phyloP scores from a whole-genome alignment of 2,797 vertebrate species.

The Cynodonichthys magdalenae region DNA sequence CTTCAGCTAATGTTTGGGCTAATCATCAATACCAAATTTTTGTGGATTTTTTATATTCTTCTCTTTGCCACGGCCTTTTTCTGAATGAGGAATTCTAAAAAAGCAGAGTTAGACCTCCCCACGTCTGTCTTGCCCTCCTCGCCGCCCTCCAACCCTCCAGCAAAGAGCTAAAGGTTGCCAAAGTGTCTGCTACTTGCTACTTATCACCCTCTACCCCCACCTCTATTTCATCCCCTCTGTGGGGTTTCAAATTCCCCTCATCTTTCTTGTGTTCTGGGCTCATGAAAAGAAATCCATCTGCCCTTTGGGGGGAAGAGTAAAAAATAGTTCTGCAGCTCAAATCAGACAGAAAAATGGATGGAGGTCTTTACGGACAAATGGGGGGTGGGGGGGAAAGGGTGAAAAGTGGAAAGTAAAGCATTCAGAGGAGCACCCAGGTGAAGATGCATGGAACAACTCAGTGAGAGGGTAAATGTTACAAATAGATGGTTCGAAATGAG shows the following conservation, averaged over 20 bases:
- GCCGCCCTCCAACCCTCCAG: background rate
- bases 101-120: background rate
- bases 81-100: background rate
- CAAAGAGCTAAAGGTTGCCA: slow-evolving; percentile 35
- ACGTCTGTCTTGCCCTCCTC: slow-evolving; percentile 16
- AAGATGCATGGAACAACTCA: slow-evolving; percentile 41
- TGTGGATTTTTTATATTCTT: background rate
- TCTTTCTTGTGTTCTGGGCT: slow-evolving; percentile 67
- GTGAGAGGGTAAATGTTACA: slow-evolving; percentile 24
- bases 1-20: too few relatives aligned
- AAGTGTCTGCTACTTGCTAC: slow-evolving; percentile 40
- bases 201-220: slow-evolving; percentile 33
- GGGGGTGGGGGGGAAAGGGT: slow-evolving; percentile 26
- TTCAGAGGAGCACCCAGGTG: slow-evolving; percentile 33
- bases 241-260: slow-evolving; percentile 62
- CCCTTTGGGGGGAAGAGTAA: slow-evolving; percentile 70
- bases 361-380: slow-evolving; percentile 41
- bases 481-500: slow-evolving; percentile 11
- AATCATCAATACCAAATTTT: background rate
- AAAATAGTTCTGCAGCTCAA: slow-evolving; percentile 63
- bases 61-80: background rate
- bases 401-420: slow-evolving; percentile 48
- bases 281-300: slow-evolving; percentile 75
- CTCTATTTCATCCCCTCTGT: slow-evolving; percentile 42
- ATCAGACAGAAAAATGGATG: slow-evolving; percentile 67